Percentiles rank a stretch among this genome's conserved stretches.
Conservation (phyloP, 2,113 vertebrate genomes). For the Callithrix jacchus region DNA sequence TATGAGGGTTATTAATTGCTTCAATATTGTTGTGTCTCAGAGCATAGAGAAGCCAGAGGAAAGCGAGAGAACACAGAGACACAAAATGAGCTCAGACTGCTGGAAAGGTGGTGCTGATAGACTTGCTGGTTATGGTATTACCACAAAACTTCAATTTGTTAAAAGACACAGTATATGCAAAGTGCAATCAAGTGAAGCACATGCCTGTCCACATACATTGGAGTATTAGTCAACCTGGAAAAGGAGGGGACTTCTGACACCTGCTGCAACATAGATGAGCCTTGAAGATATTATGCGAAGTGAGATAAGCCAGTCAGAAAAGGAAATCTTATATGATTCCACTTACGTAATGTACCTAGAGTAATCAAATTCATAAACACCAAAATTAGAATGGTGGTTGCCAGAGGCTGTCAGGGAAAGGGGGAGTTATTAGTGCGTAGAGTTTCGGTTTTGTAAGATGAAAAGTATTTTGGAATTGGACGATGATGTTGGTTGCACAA, state of each 20-base stretch:
- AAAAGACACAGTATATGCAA: background rate
- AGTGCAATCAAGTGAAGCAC: background rate
- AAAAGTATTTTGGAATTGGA: background rate
- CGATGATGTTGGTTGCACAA: accelerated
- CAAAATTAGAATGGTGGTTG: background rate
- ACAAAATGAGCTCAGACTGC: background rate
- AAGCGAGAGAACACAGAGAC: background rate
- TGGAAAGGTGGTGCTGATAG: background rate
- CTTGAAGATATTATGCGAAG: background rate
- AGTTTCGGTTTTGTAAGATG: background rate
- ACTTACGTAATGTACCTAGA: background rate
- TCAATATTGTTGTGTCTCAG: background rate
- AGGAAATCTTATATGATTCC: background rate
- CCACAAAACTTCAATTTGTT: background rate
- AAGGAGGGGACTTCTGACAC: background rate
- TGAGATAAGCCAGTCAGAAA: background rate
- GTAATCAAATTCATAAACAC: background rate
- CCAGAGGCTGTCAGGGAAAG: accelerated
- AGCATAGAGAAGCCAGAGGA: background rate
- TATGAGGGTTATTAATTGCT: background rate
- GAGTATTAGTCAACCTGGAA: background rate
- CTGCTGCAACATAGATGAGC: too few relatives aligned
- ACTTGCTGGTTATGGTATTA: background rate
- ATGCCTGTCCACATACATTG: accelerated
- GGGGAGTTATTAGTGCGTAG: background rate